Percentiles rank a stretch among this genome's conserved stretches.
phyloP scores from a whole-genome alignment of 2,113 vertebrate genomes.

The Brachypteracias leptosomus region DNA sequence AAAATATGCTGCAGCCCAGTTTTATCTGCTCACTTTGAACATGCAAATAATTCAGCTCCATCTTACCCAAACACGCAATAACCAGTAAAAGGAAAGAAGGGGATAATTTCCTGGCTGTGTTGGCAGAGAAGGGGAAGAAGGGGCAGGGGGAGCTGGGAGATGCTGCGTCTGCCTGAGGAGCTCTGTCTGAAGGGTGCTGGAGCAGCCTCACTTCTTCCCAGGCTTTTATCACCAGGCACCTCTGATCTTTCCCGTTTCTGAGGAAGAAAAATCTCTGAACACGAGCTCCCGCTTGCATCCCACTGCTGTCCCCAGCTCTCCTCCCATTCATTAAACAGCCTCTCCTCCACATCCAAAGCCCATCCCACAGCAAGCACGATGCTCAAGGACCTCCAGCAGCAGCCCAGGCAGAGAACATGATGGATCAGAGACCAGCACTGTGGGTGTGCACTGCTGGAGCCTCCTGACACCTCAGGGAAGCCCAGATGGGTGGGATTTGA shows the following conservation, averaged over 20 bases:
- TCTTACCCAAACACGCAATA: background rate
- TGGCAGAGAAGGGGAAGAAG: background rate
- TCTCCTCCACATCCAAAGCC: background rate
- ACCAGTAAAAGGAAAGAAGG: background rate
- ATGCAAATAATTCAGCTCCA: constrained; percentile 1
- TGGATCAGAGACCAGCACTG: fast-evolving
- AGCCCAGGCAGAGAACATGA: background rate
- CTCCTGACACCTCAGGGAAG: background rate
- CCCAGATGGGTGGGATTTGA: too few species aligned
- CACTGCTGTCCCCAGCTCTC: background rate
- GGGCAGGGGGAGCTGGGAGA: background rate
- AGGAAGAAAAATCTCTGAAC: background rate
- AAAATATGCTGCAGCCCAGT: background rate
- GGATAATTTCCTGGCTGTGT: background rate
- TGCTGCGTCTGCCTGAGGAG: background rate
- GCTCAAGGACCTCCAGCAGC: background rate
- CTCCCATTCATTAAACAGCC: background rate
- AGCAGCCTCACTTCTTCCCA: background rate
- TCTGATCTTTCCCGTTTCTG: background rate
- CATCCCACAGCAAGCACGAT: fast-evolving
- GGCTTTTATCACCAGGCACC: background rate
- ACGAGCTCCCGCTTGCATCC: fast-evolving
- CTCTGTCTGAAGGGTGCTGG: background rate
- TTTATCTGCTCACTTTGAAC: constrained; percentile 23
- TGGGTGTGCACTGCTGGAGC: fast-evolving